Conservation (phyloP, 2,797 vertebrate species). For the Sylvia borin region DNA sequence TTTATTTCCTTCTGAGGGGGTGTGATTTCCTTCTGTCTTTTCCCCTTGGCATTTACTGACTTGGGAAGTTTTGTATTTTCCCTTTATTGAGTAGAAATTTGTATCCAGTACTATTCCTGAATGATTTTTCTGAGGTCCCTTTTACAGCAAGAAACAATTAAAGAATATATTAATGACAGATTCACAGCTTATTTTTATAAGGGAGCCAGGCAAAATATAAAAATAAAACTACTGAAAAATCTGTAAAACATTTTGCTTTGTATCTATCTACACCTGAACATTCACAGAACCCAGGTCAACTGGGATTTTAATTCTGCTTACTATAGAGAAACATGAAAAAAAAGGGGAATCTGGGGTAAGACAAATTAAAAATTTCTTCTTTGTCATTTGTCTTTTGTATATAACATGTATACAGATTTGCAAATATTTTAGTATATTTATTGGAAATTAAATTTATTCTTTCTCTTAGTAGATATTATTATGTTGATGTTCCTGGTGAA, state of each 20-base stretch:
- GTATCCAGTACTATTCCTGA: neutral
- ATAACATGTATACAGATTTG: neutral
- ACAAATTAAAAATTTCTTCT: neutral
- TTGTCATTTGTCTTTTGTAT: neutral
- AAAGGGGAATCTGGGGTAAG: neutral
- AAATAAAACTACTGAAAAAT: neutral
- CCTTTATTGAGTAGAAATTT: conserved; percentile 7
- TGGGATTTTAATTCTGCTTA: neutral
- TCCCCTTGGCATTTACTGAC: conserved; percentile 2
- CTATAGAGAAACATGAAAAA: neutral
- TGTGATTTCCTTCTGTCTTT: conserved; percentile 16
- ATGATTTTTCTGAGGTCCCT: conserved; percentile 19
- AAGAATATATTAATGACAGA: neutral
- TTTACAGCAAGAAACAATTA: neutral
- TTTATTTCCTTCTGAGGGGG: conserved; percentile 8
- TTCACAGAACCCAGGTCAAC: neutral
- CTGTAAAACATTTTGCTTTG: neutral
- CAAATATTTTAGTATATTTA: neutral
- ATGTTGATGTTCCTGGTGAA: neutral
- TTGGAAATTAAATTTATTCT: neutral
- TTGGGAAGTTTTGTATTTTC: conserved; percentile 36
- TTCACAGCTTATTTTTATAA: conserved; percentile 24
- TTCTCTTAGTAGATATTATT: neutral
- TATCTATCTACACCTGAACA: neutral
- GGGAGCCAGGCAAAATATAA: neutral